Conservation (phyloP, 2,888 invertebrate species). For the Calliphora vomitoria region DNA sequence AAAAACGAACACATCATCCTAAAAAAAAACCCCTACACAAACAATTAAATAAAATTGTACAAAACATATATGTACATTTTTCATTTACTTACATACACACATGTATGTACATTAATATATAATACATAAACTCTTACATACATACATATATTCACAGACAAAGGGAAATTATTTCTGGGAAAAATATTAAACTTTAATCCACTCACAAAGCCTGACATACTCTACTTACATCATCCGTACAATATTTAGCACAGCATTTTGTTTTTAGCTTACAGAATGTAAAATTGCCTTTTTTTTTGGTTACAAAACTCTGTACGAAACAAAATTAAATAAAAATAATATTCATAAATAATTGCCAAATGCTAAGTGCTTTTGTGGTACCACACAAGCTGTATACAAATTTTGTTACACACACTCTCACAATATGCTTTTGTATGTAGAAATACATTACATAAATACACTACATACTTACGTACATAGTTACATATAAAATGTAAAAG, state of each 20-base stretch:
- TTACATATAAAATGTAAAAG: constrained; percentile 44
- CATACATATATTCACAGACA: not conserved
- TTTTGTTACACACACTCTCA: not conserved
- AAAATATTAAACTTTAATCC: constrained; percentile 53
- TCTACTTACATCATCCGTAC: not conserved
- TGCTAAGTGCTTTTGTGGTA: constrained; percentile 71
- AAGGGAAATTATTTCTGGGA: constrained; percentile 17
- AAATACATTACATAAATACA: not conserved
- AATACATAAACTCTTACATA: not conserved
- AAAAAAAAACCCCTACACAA: not conserved
- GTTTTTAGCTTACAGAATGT: constrained; percentile 24
- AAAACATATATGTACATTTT: not conserved
- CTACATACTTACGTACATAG: not conserved
- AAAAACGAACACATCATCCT: constrained; percentile 20
- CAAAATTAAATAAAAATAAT: constrained; percentile 59
- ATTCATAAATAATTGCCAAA: constrained; percentile 71
- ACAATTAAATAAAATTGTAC: constrained; percentile 22
- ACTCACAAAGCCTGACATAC: constrained; percentile 29
- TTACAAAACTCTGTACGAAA: constrained; percentile 29
- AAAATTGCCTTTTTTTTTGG: constrained; percentile 26
- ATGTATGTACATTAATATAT: no score
- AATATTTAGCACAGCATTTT: constrained; percentile 17
- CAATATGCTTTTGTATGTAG: not conserved
- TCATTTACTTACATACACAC: not conserved
- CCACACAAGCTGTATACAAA: constrained; percentile 46